These are phyloP conservation scores for Mesembrinibis cayennensis DNA, from an alignment of 2,113 vertebrate species.

Conservation along the genomic window DNA sequence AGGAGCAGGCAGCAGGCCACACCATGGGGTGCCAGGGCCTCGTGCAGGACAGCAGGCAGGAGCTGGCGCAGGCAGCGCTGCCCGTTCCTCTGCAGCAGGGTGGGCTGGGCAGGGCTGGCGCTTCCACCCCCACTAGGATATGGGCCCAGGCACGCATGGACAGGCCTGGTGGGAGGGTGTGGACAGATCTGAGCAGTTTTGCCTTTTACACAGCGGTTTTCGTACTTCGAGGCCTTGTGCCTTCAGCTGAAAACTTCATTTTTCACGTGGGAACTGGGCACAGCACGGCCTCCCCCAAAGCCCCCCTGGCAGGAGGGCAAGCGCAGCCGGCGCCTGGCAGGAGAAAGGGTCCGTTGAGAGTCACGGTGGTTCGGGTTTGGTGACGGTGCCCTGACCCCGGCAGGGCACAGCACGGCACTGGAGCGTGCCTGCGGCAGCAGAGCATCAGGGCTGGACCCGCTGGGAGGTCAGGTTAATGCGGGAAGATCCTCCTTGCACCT, in stretches of 20 bases:
- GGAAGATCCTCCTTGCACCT: conserved; percentile 30
- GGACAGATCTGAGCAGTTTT: neutral
- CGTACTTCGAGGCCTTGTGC: rapidly evolving
- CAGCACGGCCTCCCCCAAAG: neutral
- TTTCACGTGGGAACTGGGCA: neutral
- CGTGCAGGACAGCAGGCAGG: neutral
- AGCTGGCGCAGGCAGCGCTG: neutral
- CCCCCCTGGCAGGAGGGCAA: neutral
- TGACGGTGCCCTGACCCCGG: neutral
- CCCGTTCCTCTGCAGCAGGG: neutral
- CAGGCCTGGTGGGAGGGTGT: neutral
- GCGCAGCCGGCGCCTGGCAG: neutral
- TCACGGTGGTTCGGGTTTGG: neutral
- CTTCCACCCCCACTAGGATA: neutral
- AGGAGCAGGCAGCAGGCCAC: neutral
- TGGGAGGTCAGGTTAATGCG: conserved; percentile 15
- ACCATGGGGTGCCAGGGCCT: neutral
- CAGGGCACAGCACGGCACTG: neutral
- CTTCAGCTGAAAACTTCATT: neutral
- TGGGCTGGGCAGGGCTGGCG: neutral
- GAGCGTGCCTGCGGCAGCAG: neutral
- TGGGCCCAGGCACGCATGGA: neutral
- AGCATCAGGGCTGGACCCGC: rapidly evolving
- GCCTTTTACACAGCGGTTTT: neutral
- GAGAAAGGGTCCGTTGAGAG: neutral